These are phyloP conservation scores for Peromyscus melanophrys DNA, from an alignment of 2,797 vertebrate species.

Conservation along the genomic window DNA sequence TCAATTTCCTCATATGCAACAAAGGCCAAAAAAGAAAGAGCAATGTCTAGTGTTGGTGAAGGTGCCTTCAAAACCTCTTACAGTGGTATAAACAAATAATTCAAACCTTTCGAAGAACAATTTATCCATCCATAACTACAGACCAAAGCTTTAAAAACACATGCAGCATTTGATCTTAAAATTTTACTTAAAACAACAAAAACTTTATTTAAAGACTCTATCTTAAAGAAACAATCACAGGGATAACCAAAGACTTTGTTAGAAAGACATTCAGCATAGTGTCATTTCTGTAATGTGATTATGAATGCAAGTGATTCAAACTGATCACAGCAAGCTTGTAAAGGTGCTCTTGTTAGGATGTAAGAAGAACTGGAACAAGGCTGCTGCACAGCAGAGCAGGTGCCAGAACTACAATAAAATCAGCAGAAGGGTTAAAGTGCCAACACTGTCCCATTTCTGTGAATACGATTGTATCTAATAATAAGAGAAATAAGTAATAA, in stretches of 20 bases:
- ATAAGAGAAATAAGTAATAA: neutral
- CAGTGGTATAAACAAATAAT: neutral
- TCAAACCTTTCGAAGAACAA: constrained; percentile 38
- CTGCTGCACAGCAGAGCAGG: neutral
- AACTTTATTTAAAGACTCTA: constrained; percentile 53
- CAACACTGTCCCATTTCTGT: constrained; percentile 25
- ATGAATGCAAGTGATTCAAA: neutral
- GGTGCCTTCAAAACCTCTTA: neutral
- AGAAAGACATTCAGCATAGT: neutral
- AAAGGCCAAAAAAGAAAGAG: constrained; percentile 34
- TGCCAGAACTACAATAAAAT: neutral
- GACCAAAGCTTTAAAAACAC: constrained; percentile 56
- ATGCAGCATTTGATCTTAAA: neutral
- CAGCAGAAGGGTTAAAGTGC: neutral
- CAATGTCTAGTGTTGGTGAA: neutral
- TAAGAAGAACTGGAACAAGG: constrained; percentile 29
- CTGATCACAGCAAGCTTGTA: neutral
- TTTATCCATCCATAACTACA: neutral
- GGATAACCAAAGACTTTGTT: constrained; percentile 7
- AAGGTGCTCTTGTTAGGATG: neutral
- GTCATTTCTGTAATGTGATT: constrained; percentile 21
- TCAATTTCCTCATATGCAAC: neutral
- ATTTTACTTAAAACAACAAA: neutral
- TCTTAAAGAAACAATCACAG: neutral
- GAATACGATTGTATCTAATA: neutral